A percentile compares a stretch with the other conserved stretches of the same genome.
Conservation (phyloP, 2,888 invertebrate species). For the Pammene aurita region DNA sequence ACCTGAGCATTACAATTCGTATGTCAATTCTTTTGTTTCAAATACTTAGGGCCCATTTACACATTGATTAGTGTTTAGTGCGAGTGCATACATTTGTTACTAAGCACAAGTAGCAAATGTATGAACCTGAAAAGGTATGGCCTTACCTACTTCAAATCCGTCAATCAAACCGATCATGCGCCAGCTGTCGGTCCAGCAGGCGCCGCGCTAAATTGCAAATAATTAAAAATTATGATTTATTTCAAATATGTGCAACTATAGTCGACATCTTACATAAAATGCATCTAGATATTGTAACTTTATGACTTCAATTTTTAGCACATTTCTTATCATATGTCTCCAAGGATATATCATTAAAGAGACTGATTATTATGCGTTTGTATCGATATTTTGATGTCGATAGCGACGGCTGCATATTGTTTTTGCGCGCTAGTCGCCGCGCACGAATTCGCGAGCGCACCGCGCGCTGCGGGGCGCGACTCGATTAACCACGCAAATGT, state of each 20-base stretch:
- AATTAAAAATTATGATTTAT: too few relatives aligned
- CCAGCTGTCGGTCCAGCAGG: neutral
- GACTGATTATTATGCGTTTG: neutral
- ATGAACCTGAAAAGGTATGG: too few relatives aligned
- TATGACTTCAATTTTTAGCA: too few relatives aligned
- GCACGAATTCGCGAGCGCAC: constrained; percentile 31
- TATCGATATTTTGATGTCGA: constrained; percentile 25
- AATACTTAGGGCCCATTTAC: too few relatives aligned
- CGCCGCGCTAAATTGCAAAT: neutral
- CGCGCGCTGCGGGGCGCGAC: constrained; percentile 47
- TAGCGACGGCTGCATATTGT: neutral
- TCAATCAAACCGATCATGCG: neutral
- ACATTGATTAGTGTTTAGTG: too few relatives aligned
- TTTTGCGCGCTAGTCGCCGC: constrained; percentile 1
- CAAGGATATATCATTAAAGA: too few relatives aligned
- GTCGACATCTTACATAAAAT: too few relatives aligned
- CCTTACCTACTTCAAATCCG: neutral
- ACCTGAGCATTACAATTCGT: neutral
- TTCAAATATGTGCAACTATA: too few relatives aligned
- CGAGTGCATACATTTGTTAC: too few relatives aligned
- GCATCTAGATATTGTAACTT: too few relatives aligned
- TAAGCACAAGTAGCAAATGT: too few relatives aligned
- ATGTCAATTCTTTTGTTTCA: neutral
- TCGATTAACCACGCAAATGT: constrained; percentile 26
- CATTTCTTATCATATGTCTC: too few relatives aligned